Percentiles rank a stretch among this genome's conserved stretches.
phyloP scores from a whole-genome alignment of 2,113 vertebrate species.

The Gymnobelideus leadbeateri region DNA sequence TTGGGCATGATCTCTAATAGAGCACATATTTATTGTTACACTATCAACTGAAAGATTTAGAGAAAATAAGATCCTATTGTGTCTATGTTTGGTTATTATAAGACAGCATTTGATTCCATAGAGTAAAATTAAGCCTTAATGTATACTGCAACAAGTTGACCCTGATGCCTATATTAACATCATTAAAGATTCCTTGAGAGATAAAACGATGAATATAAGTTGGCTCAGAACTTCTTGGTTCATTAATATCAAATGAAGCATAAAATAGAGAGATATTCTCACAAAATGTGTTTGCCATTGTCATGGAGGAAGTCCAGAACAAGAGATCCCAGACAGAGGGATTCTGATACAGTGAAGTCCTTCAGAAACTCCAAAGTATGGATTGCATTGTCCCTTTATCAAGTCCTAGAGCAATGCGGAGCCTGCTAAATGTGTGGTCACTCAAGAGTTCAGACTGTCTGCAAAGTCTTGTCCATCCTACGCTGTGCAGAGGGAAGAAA shows the following conservation, averaged over 20 bases:
- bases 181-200: background rate
- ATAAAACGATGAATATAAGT: background rate
- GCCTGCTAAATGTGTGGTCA: no score
- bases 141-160: background rate
- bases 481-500: no score
- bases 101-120: background rate
- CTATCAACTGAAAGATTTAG: background rate
- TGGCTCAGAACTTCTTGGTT: background rate
- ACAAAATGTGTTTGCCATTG: no score
- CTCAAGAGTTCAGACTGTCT: background rate
- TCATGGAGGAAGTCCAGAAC: no score
- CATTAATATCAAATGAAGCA: background rate
- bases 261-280: no score
- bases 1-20: background rate
- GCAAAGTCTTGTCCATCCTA: background rate
- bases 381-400: no score
- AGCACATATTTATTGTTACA: background rate
- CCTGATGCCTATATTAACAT: background rate
- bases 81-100: background rate
- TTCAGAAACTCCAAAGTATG: no score
- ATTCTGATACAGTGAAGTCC: no score
- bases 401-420: no score
- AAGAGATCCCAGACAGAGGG: no score
- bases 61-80: background rate
- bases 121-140: background rate